phyloP scores from a whole-genome alignment of 1,140 invertebrate genomes.

The Copidosoma floridanum region DNA sequence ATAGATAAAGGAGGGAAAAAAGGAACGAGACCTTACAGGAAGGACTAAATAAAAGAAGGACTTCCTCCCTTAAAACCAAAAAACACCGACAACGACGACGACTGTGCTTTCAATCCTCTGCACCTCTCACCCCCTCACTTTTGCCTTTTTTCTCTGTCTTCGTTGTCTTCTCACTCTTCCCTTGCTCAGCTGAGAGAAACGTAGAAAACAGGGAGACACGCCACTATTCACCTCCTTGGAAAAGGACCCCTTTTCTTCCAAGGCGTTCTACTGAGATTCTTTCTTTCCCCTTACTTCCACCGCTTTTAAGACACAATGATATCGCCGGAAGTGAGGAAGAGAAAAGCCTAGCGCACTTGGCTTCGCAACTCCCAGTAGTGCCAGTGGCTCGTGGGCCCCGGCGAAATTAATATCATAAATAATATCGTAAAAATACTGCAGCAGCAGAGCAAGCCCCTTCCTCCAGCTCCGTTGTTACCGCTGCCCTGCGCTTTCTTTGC shows the following conservation, averaged over 20 bases:
- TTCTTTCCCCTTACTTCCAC: no score
- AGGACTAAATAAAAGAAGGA: constrained; percentile 33
- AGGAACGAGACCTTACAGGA: neutral
- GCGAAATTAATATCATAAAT: constrained; percentile 60
- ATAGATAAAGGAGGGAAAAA: neutral
- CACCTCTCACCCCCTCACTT: constrained; percentile 3
- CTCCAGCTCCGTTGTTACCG: no score
- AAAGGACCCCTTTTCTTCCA: constrained; percentile 50
- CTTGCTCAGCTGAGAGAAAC: constrained; percentile 27
- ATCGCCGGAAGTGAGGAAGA: constrained; percentile 44
- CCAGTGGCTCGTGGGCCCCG: constrained; percentile 45
- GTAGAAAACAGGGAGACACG: constrained; percentile 31
- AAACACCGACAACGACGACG: constrained; percentile 41
- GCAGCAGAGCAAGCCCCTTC: no score
- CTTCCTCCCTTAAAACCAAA: constrained; percentile 45
- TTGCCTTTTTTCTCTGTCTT: neutral
- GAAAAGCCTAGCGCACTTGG: constrained; percentile 33
- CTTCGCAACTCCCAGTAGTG: constrained; percentile 56
- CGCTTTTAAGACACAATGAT: constrained; percentile 59
- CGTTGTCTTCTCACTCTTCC: neutral
- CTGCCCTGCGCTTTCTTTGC: constrained; percentile 8
- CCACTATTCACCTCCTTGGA: constrained; percentile 49
- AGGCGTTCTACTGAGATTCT: no score
- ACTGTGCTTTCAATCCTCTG: no score
- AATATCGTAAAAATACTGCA: constrained; percentile 54